Conservation (phyloP, 2,797 vertebrate species). For the Jordanella pulchra region DNA sequence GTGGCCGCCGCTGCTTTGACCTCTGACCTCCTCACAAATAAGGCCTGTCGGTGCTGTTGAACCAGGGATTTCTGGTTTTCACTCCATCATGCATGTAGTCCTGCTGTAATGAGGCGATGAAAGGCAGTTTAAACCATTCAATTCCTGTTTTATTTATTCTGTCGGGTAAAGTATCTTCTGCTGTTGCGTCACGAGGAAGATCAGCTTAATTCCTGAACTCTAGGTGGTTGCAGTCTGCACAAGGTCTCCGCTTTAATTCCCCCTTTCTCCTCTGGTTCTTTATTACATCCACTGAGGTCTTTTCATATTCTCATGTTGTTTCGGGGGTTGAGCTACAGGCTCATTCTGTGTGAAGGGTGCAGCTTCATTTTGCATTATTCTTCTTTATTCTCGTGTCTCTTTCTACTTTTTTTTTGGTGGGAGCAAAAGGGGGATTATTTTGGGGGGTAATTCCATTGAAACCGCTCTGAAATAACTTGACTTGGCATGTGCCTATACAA, state of each 20-base stretch:
- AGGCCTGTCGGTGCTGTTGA: not conserved
- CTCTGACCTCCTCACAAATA: conserved; percentile 25
- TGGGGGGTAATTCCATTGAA: conserved; percentile 73
- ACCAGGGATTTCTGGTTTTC: not conserved
- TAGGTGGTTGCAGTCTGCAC: conserved; percentile 23
- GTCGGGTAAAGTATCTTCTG: not conserved
- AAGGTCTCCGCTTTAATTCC: conserved; percentile 29
- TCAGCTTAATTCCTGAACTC: conserved; percentile 6
- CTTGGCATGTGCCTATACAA: conserved; percentile 78
- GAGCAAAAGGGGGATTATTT: conserved; percentile 68
- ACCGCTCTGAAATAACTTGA: conserved; percentile 73
- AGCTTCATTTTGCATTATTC: conserved; percentile 66
- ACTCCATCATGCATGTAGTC: not conserved
- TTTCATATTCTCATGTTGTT: conserved; percentile 51
- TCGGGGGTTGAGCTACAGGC: conserved; percentile 38
- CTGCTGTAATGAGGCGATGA: not conserved
- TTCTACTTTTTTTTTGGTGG: conserved; percentile 41
- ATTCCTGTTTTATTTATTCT: not conserved
- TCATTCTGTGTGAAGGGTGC: conserved; percentile 52
- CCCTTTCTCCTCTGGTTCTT: conserved; percentile 41
- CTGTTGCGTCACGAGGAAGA: not conserved
- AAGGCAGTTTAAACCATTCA: not conserved
- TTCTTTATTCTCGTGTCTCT: conserved; percentile 47
- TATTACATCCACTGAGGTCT: conserved; percentile 51
- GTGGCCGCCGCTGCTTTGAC: conserved; percentile 14